Base-by-base conservation (phyloP, 2,797 vertebrate species). In the Yasuhikotakia modesta region DNA sequence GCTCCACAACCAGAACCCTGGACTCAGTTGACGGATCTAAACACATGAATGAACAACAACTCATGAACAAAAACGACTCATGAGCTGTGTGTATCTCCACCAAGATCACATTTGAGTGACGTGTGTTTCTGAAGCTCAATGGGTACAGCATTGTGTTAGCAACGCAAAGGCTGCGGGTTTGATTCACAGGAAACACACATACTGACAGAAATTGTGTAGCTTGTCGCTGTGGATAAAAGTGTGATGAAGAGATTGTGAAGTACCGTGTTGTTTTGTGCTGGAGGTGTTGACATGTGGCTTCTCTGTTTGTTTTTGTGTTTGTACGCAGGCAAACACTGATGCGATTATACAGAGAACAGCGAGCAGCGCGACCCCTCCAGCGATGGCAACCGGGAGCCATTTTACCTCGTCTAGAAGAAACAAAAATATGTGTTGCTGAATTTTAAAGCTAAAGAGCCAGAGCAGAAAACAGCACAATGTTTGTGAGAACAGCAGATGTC, bases 1-100 rank as follows among this genome's bases (percentile, higher is more conserved):
- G 95, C 2, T 94, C 86, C 5, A 94, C 93, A 1, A 86, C 75
- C 48, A 92, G 83, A 0, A 90, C 85, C 19, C 24, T 69, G 0
- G 90, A 87, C 0, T 90, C 89, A 73, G 89, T 90, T 91, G 57
- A 57, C n/a, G 32, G 14, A 16, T 39, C 39, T 70, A 46, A 46
- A 27, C 27, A 74, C 22, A 53, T 17, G 6, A 22, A n/a, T 39
- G 22, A 60, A n/a, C 19, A 57, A 61, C 12, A 68, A 32, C 46
- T 22, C 17, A 45, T 10, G 24, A 5, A 3, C 30, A 32, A 5
- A 5, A 6, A n/a, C n/a, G n/a, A n/a, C n/a, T 39, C 35, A 39
- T 39, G 35, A 39, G 35, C 35, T 45, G n/a, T 43, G 1, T 70
- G 24, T 24, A 22, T 11, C 7, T 45, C 43, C 21, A 48, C 45